These are phyloP conservation scores for Cylloceria caligata DNA, from an alignment of 2,888 invertebrate species.

Conservation along the genomic window DNA sequence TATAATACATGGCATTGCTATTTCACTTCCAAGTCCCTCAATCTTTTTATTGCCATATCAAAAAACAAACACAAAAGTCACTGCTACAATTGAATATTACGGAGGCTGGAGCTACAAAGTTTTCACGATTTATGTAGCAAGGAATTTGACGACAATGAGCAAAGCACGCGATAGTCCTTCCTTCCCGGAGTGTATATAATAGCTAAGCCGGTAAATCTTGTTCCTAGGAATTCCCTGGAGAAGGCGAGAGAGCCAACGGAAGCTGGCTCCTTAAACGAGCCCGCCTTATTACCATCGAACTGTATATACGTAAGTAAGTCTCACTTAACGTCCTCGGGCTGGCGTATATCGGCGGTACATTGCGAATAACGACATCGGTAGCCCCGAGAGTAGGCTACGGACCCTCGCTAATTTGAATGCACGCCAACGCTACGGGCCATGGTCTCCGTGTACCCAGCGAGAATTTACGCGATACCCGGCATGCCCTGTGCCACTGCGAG, in stretches of 20 bases:
- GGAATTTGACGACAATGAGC: conserved; percentile 21
- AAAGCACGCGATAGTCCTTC: conserved; percentile 1
- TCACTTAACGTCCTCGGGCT: conserved; percentile 68
- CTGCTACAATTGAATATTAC: background rate
- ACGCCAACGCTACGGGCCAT: conserved; percentile 59
- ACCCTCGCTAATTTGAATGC: conserved; percentile 69
- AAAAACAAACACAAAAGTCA: conserved; percentile 2
- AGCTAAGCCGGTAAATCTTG: conserved; percentile 24
- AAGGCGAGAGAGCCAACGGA: conserved; percentile 19
- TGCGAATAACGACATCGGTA: conserved; percentile 70
- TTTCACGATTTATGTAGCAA: conserved; percentile 3
- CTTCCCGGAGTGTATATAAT: background rate
- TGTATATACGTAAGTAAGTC: conserved; percentile 63
- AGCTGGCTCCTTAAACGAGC: conserved; percentile 56
- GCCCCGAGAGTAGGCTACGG: conserved; percentile 60
- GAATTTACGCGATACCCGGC: conserved; percentile 59
- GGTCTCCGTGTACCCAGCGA: conserved; percentile 39
- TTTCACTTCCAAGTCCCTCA: conserved; percentile 40
- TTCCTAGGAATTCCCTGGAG: conserved; percentile 32
- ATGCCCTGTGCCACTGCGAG: conserved; percentile 48
- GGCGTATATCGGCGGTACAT: conserved; percentile 67
- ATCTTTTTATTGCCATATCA: conserved; percentile 16
- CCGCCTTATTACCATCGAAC: conserved; percentile 33
- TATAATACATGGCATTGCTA: conserved; percentile 23
- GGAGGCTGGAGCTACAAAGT: background rate